Base-by-base conservation (phyloP, 2,113 vertebrate species). In the Leptocoma aspasia region DNA sequence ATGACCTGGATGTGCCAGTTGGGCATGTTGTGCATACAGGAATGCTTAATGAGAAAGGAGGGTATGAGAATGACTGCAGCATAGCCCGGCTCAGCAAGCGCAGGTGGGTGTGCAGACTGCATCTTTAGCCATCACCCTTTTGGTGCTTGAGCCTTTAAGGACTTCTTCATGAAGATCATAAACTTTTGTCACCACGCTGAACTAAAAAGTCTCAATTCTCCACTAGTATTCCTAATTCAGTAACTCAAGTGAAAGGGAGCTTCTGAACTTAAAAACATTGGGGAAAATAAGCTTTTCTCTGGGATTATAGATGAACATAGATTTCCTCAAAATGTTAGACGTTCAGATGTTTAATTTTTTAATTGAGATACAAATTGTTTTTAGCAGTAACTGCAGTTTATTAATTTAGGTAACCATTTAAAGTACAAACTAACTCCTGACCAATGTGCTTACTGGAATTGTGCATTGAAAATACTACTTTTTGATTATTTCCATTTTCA, bases 1-100 rank as follows among this genome's bases (percentile, higher is more conserved):
- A 99, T 11, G 99, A 99, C 96, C 97, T 99, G 89, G 99, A 99
- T 19, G 99, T 99, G 72, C 99, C 99, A 0, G 99, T 99, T 6
- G 99, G 99, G 50, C 99, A 99, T 70, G 99, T 99, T 1, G 99
- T 99, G 53, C 99, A 99, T 90, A 99, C 99, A 0, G 99, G 99
- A 84, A 99, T 99, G 99, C 98, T 99, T 47, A 99, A 99, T 9
- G 98, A 99, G 93, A 97, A 96, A 2, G 99, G 99, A 11, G 99
- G 99, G 4, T 99, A 99, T 2, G 99, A 99, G 96, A 99, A 99
- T 0, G 99, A 99, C 98, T 99, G 99, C 98, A 99, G 99, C 70
- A 98, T 99, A 9, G 99, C 99, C 2, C 98, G 99, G 5, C 30
- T 99, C 84, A 99, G 97, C 98, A 99, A 99, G 87, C 99, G 99